Evolutionary conservation across 2,797 vertebrate genomes (phyloP).

Genomic region (Gambelia wislizenii): DNA sequence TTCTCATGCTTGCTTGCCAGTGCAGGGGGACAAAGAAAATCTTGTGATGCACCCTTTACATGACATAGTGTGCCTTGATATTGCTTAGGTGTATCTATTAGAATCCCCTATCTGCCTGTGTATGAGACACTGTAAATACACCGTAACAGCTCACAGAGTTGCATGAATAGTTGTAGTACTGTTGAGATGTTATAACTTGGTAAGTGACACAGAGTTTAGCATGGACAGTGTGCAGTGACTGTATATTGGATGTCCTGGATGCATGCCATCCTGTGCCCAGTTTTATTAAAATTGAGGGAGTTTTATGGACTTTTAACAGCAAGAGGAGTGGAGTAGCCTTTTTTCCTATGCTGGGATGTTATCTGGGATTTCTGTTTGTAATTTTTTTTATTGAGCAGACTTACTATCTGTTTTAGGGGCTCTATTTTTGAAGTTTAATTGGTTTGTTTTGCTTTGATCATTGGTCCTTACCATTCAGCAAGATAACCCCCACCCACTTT

Average conservation of each 20-base stretch:
- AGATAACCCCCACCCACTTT: no score
- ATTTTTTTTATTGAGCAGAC: not conserved
- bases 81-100: not conserved
- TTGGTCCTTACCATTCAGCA: not conserved
- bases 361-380: not conserved
- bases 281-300: not conserved
- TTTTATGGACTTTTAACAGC: not conserved
- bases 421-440: not conserved
- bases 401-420: not conserved
- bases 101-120: not conserved
- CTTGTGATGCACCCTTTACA: not conserved
- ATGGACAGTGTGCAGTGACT: no score
- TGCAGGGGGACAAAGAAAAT: not conserved
- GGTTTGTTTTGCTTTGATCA: not conserved
- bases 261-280: not conserved
- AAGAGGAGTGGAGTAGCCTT: not conserved
- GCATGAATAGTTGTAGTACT: not conserved
- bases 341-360: not conserved
- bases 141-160: not conserved
- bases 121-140: not conserved
- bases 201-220: not conserved
- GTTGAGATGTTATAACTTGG: not conserved
- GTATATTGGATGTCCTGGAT: not conserved
- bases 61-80: not conserved
- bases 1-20: no score